These are phyloP conservation scores for Platycercus adscitus DNA, from an alignment of 2,113 vertebrate genomes.

Conservation along the genomic window DNA sequence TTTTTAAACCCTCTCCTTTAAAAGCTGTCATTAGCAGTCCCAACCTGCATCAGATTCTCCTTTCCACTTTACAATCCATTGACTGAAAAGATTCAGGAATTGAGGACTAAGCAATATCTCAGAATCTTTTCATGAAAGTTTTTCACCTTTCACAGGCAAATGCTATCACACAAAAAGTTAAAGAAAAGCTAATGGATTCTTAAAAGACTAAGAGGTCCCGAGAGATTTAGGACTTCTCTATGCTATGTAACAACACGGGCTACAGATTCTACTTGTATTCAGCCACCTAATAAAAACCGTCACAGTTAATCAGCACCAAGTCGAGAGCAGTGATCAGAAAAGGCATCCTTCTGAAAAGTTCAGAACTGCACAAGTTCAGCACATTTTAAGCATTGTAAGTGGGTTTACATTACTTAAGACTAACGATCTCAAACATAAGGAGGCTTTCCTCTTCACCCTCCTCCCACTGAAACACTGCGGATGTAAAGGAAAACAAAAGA, in stretches of 20 bases:
- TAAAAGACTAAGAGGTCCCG: not conserved
- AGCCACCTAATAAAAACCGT: fast-evolving
- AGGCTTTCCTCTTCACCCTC: not conserved
- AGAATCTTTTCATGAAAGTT: not conserved
- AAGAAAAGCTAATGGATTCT: not conserved
- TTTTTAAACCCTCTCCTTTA: not conserved
- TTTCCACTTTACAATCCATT: not conserved
- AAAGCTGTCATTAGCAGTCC: not conserved
- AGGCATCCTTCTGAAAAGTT: not conserved
- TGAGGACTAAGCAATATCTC: not conserved
- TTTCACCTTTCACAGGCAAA: not conserved
- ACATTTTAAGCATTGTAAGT: not conserved
- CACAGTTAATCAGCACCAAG: not conserved
- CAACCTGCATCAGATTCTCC: not conserved
- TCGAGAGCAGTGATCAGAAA: not conserved
- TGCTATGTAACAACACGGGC: fast-evolving
- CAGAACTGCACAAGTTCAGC: not conserved
- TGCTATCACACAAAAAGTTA: not conserved
- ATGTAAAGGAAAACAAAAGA: conserved; percentile 75
- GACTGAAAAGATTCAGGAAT: not conserved
- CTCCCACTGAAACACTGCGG: conserved; percentile 68
- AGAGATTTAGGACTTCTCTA: not conserved
- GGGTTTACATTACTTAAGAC: not conserved
- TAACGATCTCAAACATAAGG: not conserved
- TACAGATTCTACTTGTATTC: not conserved